phyloP scores from a whole-genome alignment of 2,888 invertebrate species.

The Tenthredo mesomela region DNA sequence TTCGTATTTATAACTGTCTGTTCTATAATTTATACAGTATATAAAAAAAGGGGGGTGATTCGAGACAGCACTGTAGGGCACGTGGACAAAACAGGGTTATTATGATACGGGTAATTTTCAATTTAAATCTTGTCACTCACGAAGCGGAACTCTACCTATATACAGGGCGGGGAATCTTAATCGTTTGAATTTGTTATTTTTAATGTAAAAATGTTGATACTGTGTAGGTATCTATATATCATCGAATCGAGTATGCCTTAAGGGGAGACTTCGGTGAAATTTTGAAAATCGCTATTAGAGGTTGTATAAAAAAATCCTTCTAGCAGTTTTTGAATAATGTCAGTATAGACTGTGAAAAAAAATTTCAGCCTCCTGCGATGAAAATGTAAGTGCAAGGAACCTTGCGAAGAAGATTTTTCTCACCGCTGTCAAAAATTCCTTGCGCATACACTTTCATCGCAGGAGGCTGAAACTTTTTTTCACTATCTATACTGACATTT shows the following conservation, averaged over 20 bases:
- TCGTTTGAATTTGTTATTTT: constrained; percentile 22
- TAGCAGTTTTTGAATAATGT: too few species aligned
- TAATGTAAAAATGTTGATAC: neutral
- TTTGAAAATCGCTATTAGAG: too few species aligned
- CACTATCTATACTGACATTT: too few species aligned
- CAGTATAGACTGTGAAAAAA: too few species aligned
- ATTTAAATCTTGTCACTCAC: constrained; percentile 16
- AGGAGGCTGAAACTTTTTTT: too few species aligned
- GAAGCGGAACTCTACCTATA: neutral
- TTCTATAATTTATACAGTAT: neutral
- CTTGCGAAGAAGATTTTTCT: too few species aligned
- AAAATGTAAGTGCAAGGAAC: too few species aligned
- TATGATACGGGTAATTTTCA: constrained; percentile 30
- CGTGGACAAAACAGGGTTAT: constrained; percentile 25
- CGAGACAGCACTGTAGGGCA: neutral
- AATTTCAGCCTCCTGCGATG: too few species aligned
- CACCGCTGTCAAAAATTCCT: too few species aligned
- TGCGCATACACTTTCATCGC: too few species aligned
- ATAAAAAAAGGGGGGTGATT: neutral
- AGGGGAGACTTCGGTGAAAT: too few species aligned
- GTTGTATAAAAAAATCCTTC: too few species aligned
- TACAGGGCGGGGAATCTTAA: constrained; percentile 1
- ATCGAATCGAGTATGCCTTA: neutral
- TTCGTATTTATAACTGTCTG: neutral
- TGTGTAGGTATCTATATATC: neutral